Evolutionary conservation across 2,797 vertebrate species (phyloP), one percentile per base, ranked within the genome.

Genomic region (Percopsis omiscomaycus): DNA sequence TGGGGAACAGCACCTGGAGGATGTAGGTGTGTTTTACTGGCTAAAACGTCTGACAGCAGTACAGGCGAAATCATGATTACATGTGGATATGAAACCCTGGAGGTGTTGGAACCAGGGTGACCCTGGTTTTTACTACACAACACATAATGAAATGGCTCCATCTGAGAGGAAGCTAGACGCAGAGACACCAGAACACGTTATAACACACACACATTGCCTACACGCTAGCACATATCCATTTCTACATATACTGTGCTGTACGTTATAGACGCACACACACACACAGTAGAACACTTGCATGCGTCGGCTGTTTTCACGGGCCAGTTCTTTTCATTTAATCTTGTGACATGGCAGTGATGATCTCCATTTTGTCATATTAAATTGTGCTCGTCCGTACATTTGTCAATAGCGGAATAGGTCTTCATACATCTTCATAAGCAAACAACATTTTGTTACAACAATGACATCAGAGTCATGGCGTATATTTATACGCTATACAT

Each of bases 281-380:
- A 51, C 29, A 48, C 61, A 51, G 66, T 30, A 46, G 37, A 78
- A 81, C 77, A 77, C 68, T 15, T 51, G 77, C 84, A 69, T 46
- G 71, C 67, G 71, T 66, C 30, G 50, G 78, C 73, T 53, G 77
- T 86, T 89, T 87, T 85, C 81, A 86, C 8, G 80, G 85, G 52
- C 79, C 84, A 87, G 90, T 90, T 88, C 71, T 66, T 81, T 82
- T 88, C 86, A 73, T 80, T 88, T 84, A 88, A 89, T 87, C 83
- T 75, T 55, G 74, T 79, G 75, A 86, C 83, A 86, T 28, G 64
- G 67, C 5, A 6, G 6, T 52, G 73, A 86, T 88, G 84, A 85
- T 90, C 85, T 82, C 79, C 82, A 78, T 81, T 89, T 83, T 85
- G 84, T 86, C 85, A 85, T 88, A 85, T 86, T 71, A 84, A 86